Conservation (phyloP, 2,888 invertebrate species). For the Timema cristinae region DNA sequence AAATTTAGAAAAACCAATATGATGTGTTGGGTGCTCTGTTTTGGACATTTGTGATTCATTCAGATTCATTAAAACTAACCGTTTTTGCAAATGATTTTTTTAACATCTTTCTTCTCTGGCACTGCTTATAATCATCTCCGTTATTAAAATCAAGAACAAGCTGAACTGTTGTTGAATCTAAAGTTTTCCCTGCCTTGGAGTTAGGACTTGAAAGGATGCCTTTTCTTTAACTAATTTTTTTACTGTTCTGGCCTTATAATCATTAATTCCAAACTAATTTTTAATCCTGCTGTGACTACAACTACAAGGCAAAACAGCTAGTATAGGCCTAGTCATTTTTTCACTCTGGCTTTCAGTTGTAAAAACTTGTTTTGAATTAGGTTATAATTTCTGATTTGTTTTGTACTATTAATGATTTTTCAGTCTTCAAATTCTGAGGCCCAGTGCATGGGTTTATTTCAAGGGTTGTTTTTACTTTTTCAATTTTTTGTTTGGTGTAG, state of each 20-base stretch:
- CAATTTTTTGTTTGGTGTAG: conserved; percentile 3
- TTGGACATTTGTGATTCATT: not conserved
- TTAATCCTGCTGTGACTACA: not conserved
- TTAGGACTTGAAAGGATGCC: not conserved
- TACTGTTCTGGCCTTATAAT: conserved; percentile 7
- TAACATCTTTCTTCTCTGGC: not conserved
- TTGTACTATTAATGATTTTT: not conserved
- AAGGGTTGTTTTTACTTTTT: not conserved
- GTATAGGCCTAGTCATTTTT: no score
- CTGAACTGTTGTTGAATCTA: not conserved
- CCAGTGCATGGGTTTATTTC: not conserved
- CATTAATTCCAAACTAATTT: conserved; percentile 3
- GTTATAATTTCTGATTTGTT: conserved; percentile 7
- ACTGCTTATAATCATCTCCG: not conserved
- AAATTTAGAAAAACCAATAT: conserved; percentile 12
- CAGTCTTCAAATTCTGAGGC: not conserved
- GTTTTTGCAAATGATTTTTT: not conserved
- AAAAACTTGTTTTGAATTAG: not conserved
- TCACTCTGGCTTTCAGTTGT: not conserved
- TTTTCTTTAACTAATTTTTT: conserved; percentile 9
- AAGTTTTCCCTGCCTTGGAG: conserved; percentile 8
- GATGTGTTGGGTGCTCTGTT: conserved; percentile 2
- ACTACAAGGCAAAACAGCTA: conserved; percentile 3
- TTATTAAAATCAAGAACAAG: not conserved
- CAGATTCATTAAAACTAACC: not conserved